A percentile compares a stretch with the other conserved stretches of the same genome.
Conservation (phyloP, 1,140 invertebrate genomes). For the Venturia canescens region DNA sequence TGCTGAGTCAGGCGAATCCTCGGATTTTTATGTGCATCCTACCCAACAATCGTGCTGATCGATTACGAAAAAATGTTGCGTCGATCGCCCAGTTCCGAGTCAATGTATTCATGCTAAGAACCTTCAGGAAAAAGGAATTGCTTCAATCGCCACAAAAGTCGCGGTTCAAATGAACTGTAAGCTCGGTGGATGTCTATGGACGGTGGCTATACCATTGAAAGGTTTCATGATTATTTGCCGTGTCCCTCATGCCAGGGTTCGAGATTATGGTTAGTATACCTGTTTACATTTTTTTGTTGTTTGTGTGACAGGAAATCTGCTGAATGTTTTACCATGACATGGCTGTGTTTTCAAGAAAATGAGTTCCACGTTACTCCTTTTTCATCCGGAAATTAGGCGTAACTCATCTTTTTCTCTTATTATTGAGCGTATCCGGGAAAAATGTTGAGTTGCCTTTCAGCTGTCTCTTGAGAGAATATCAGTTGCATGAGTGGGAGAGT, state of each 20-base stretch:
- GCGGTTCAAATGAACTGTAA: slow-evolving; percentile 93
- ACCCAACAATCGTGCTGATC: slow-evolving; percentile 83
- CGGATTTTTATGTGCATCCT: slow-evolving; percentile 83
- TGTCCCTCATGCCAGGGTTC: slow-evolving; percentile 80
- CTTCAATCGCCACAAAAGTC: slow-evolving; percentile 93
- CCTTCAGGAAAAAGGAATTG: slow-evolving; percentile 77
- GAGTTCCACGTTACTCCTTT: too few species aligned
- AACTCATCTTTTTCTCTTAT: too few species aligned
- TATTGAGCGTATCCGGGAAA: too few species aligned
- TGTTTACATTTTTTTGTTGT: too few species aligned
- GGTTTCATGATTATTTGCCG: slow-evolving; percentile 91
- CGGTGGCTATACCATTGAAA: slow-evolving; percentile 82
- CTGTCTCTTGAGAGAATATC: too few species aligned
- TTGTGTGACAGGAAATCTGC: too few species aligned
- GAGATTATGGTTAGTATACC: slow-evolving; percentile 79
- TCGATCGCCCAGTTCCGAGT: slow-evolving; percentile 85
- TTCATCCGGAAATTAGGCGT: too few species aligned
- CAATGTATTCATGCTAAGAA: slow-evolving; percentile 85
- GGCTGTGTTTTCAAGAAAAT: too few species aligned
- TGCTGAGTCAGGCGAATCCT: slow-evolving; percentile 77
- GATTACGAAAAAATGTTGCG: slow-evolving; percentile 90
- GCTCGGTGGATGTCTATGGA: slow-evolving; percentile 92
- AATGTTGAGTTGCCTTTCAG: too few species aligned
- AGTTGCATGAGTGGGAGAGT: too few species aligned
- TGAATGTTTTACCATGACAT: too few species aligned